Percentiles rank a stretch among this genome's conserved stretches.
phyloP scores from a whole-genome alignment of 2,797 vertebrate genomes.

The Pempheris klunzingeri region DNA sequence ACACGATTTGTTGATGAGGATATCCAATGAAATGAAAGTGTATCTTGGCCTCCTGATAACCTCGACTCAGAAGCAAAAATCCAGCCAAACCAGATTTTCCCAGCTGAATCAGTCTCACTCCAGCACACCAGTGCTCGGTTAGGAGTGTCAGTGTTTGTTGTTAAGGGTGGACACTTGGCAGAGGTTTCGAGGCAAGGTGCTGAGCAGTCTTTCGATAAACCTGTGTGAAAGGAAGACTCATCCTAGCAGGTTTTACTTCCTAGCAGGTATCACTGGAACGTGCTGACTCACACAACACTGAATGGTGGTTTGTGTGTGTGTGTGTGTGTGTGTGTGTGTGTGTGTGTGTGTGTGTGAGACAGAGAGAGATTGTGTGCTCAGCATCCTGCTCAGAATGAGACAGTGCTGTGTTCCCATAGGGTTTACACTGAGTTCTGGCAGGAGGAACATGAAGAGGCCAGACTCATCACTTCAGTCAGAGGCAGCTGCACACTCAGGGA shows the following conservation, averaged over 20 bases:
- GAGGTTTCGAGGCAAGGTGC: slow-evolving; percentile 31
- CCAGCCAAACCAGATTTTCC: slow-evolving; percentile 1
- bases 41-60: neutral
- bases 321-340: slow-evolving; percentile 11
- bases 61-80: neutral
- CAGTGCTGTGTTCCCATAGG: slow-evolving; percentile 5
- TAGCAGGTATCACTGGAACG: slow-evolving; percentile 40
- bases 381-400: slow-evolving; percentile 12
- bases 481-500: neutral
- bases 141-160: slow-evolving; percentile 25
- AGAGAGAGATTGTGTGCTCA: slow-evolving; percentile 11
- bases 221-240: slow-evolving; percentile 17
- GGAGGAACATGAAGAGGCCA: neutral
- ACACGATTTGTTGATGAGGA: neutral
- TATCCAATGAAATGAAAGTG: neutral
- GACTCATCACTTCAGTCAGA: neutral
- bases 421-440: neutral
- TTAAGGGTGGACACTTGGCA: slow-evolving; percentile 20
- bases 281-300: slow-evolving; percentile 48
- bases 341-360: slow-evolving; percentile 4
- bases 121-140: neutral
- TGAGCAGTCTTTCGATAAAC: slow-evolving; percentile 4
- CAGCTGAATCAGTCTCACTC: neutral
- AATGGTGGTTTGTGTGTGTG: neutral
- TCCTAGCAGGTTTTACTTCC: slow-evolving; percentile 40